Base-by-base conservation (phyloP, 2,113 vertebrate species). In the Podarcis cretensis region DNA sequence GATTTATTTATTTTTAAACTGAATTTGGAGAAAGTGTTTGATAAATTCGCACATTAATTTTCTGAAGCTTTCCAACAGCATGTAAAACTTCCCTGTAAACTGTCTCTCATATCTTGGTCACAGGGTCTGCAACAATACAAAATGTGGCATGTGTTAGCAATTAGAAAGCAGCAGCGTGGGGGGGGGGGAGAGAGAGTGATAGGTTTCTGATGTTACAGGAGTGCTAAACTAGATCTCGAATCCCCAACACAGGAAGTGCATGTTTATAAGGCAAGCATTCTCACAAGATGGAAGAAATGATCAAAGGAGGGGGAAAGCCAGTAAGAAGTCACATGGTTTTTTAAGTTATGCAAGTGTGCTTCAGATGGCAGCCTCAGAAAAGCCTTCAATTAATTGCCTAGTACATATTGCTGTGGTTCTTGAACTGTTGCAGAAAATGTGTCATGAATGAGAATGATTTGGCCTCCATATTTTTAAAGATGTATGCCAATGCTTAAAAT, bases 71-170 rank as follows among this genome's bases (percentile, higher is more conserved):
- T 87, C 83, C 89, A 75, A 80, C 14, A 0, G 20, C 83, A 30
- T 3, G 27, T 82, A 86, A 90, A 94, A 90, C 89, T 91, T 85
- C 30, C n/a, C n/a, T 6, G 81, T 40, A 5, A 88, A 78, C 20
- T 37, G 35, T 68, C 43, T 54, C 54, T 65, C 65, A 1, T 91
- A 69, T 94, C 88, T 86, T 92, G 81, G 93, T 27, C 75, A 89
- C 91, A n/a, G 91, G 90, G 93, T 94, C 83, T 40, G 95, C 91
- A 20, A 92, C 30, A n/a, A 95, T 95, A 92, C 87, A 92, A 90
- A 20, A 95, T 89, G 84, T 14, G 90, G 90, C 96, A 97, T 93
- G 89, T 97, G 97, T 91, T 94, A 91, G 93, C 96, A 95, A 96
- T 96, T 97, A 96, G 94, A 94, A 95, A 95, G 95, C 84, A 95